Conservation (phyloP, 2,113 vertebrate species). For the Ovis canadensis region DNA sequence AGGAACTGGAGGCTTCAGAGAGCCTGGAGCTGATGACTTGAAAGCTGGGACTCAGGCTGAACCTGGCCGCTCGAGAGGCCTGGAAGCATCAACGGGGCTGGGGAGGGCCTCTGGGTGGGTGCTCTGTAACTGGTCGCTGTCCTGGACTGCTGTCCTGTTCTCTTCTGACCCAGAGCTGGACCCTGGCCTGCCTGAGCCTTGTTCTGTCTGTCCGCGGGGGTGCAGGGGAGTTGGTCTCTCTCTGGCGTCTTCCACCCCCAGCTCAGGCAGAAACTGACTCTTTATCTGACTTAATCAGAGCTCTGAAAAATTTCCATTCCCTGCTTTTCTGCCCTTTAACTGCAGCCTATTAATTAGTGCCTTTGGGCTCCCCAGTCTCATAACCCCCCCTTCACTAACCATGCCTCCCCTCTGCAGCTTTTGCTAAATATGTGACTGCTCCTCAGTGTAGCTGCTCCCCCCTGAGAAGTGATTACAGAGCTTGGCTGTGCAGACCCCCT, state of each 20-base stretch:
- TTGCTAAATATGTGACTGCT: slow-evolving; percentile 7
- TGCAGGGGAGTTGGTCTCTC: neutral
- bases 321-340: slow-evolving; percentile 16
- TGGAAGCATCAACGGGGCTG: neutral
- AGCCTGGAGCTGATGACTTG: neutral
- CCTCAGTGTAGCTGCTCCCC: neutral
- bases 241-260: neutral
- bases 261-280: neutral
- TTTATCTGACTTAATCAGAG: slow-evolving; percentile 3
- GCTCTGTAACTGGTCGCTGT: neutral
- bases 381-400: neutral
- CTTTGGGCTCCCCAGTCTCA: neutral
- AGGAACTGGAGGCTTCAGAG: neutral
- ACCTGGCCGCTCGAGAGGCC: neutral
- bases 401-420: neutral
- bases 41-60: neutral
- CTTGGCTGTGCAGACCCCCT: slow-evolving; percentile 36
- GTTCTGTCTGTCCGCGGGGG: neutral
- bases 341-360: slow-evolving; percentile 51
- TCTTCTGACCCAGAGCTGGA: neutral
- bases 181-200: neutral
- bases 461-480: slow-evolving; percentile 50
- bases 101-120: neutral
- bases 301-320: slow-evolving; percentile 10
- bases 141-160: neutral